Evolutionary conservation across 2,113 vertebrate species (phyloP).

Genomic region (Taxidea taxus): DNA sequence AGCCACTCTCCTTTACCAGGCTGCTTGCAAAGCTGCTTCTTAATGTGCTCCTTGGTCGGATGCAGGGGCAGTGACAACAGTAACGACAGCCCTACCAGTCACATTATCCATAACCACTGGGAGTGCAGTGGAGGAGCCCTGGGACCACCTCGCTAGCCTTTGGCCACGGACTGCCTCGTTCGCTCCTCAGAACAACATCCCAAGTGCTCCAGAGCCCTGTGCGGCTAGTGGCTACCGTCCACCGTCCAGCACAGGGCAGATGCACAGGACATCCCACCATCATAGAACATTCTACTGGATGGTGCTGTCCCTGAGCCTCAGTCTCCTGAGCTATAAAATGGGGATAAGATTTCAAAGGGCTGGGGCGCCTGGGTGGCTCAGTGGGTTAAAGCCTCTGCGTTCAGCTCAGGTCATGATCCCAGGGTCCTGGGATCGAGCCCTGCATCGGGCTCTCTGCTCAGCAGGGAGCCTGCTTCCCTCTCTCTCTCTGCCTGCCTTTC

Average conservation of each 20-base stretch:
- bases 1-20: not conserved
- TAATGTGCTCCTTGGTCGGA: rapidly evolving
- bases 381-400: no score
- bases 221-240: rapidly evolving
- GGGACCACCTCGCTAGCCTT: not conserved
- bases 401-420: no score
- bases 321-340: not conserved
- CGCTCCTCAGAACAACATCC: not conserved
- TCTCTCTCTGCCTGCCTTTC: no score
- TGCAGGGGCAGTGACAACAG: not conserved
- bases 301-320: not conserved
- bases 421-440: no score
- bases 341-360: not conserved
- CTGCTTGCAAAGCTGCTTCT: not conserved
- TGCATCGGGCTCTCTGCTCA: no score
- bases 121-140: not conserved
- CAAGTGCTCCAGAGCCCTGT: rapidly evolving
- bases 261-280: not conserved
- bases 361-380: no score
- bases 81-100: not conserved
- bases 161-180: not conserved
- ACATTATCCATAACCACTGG: rapidly evolving
- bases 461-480: no score
- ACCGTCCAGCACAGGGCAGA: rapidly evolving
- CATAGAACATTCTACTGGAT: not conserved